Evolutionary conservation across 2,888 invertebrate species (phyloP).

Genomic region (Synanthedon andrenaeformis): DNA sequence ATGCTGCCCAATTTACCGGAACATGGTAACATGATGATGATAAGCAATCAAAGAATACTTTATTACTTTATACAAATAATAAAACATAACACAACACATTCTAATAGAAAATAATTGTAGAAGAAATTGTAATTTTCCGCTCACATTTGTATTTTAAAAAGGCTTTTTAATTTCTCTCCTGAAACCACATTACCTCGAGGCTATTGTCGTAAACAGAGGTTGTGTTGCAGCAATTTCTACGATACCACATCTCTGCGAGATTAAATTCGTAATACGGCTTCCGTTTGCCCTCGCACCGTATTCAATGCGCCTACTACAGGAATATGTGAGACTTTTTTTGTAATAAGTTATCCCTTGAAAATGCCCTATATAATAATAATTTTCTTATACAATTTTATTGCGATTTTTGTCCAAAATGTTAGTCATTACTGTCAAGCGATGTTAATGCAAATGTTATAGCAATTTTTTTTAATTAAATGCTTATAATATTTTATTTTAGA

Average conservation of each 20-base stretch:
- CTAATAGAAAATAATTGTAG: too few relatives aligned
- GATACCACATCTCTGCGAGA: slow-evolving; percentile 64
- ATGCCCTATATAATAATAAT: background rate
- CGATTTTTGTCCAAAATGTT: too few relatives aligned
- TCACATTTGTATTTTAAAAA: background rate
- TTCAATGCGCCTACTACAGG: slow-evolving; percentile 45
- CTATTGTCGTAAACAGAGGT: slow-evolving; percentile 47
- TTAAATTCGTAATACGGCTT: slow-evolving; percentile 64
- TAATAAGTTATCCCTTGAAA: background rate
- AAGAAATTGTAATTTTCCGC: background rate
- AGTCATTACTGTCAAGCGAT: too few relatives aligned
- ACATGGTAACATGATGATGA: too few relatives aligned
- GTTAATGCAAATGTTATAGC: too few relatives aligned
- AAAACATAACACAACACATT: too few relatives aligned
- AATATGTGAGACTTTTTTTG: slow-evolving; percentile 11
- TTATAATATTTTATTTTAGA: too few relatives aligned
- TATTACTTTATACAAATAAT: too few relatives aligned
- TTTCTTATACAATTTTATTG: too few relatives aligned
- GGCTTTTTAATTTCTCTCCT: background rate
- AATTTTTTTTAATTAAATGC: too few relatives aligned
- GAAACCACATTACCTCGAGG: background rate
- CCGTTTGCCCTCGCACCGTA: slow-evolving; percentile 46
- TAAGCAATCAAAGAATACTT: too few relatives aligned
- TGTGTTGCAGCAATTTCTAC: slow-evolving; percentile 56
- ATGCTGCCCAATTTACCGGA: too few relatives aligned